Base-by-base conservation (phyloP, 2,113 vertebrate genomes). In the Elgaria multicarinata region DNA sequence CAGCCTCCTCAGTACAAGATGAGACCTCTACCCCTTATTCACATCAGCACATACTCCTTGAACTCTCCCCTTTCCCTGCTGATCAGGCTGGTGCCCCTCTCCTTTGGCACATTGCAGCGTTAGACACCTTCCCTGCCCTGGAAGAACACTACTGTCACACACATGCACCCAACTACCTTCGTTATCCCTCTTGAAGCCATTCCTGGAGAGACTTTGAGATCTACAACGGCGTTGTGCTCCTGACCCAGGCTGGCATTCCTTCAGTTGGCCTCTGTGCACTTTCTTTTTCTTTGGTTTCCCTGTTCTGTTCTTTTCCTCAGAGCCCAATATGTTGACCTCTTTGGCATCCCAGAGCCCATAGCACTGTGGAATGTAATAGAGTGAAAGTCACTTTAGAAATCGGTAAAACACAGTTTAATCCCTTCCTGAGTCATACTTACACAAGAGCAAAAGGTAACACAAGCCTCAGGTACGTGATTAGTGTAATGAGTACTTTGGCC, bases 341-440 rank as follows among this genome's bases (percentile, higher is more conserved):
- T 96, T 97, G 93, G 97, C 97, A 96, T 98, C 97, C 98, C 97
- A 97, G 39, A 98, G 96, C 26, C 98, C 97, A 6, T 97, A 96
- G 85, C 96, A 97, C 98, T 98, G 91, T 33, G 66, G 46, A 76
- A 39, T 14, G 78, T 7, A 55, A 66, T 26, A 62, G 16, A 62
- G 22, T 86, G 16, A 36, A 82, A 58, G 28, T 76, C 2, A 82
- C 22, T n/a, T 9, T 36, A 42, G 22, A 33, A 1, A 10, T 67
- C 33, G 39, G 14, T 64, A 14, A 86, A 58, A 62, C 22, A 39
- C 1, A 10, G 16, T 62, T 58, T 62, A 22, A 62, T 5, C 58
- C 58, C 8, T 62, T 62, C 58, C 20, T 22, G 20, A 62, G 18
- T 62, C 1, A 36, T 33, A 6, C 22, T 72, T 44, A 44, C 6